phyloP scores from a whole-genome alignment of 1,140 invertebrate species.

The Penaeus japonicus region DNA sequence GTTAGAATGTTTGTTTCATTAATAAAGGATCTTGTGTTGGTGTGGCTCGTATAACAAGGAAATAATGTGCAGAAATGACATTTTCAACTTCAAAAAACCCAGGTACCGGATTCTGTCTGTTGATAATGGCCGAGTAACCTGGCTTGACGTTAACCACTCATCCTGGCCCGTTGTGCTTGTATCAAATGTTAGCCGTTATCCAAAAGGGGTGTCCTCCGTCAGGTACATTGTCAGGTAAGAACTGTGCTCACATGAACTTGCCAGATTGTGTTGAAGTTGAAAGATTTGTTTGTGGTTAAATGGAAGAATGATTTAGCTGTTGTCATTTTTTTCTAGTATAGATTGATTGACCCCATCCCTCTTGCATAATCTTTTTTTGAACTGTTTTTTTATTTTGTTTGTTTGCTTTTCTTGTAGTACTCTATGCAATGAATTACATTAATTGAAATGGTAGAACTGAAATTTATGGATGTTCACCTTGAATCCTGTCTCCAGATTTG shows the following conservation, averaged over 20 bases:
- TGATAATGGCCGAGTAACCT: constrained; percentile 28
- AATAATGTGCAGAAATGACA: neutral
- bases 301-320: neutral
- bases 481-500: too few species aligned
- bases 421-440: too few species aligned
- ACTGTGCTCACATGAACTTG: neutral
- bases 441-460: too few species aligned
- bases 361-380: too few species aligned
- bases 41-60: neutral
- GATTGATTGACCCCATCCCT: neutral
- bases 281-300: neutral
- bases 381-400: too few species aligned
- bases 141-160: constrained; percentile 34
- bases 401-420: too few species aligned
- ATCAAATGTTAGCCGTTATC: constrained; percentile 21
- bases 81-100: neutral
- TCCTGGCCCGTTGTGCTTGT: constrained; percentile 46
- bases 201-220: neutral
- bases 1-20: too few species aligned
- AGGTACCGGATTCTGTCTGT: constrained; percentile 35
- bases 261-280: neutral
- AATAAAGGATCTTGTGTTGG: neutral
- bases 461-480: too few species aligned
- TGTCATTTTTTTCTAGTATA: too few species aligned
- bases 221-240: constrained; percentile 39